Percentiles rank a stretch among this genome's conserved stretches.
These are phyloP conservation scores for Ormyrus thymus DNA, from an alignment of 2,888 invertebrate genomes.

Conservation along the genomic window DNA sequence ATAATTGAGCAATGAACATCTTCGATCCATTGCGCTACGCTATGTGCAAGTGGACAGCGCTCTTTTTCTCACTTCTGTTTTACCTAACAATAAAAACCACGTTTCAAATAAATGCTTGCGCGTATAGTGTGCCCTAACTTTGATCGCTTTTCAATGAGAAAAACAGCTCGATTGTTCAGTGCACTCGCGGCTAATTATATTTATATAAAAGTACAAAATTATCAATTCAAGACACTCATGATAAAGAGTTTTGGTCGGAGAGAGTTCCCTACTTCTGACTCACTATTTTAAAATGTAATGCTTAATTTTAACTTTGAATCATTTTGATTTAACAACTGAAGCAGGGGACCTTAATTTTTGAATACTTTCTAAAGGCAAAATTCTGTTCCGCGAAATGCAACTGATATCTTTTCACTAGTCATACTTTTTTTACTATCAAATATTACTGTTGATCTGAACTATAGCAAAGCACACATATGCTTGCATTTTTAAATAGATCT, in stretches of 20 bases:
- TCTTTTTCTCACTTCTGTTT: background rate
- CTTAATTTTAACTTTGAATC: background rate
- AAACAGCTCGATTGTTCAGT: constrained; percentile 38
- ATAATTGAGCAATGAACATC: constrained; percentile 34
- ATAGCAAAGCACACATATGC: constrained; percentile 40
- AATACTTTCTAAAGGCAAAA: constrained; percentile 37
- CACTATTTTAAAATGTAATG: background rate
- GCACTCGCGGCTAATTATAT: constrained; percentile 46
- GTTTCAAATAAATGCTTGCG: constrained; percentile 37
- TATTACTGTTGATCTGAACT: constrained; percentile 28
- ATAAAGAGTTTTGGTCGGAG: constrained; percentile 53
- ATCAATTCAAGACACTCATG: constrained; percentile 43
- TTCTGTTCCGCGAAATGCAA: constrained; percentile 42
- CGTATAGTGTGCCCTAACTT: constrained; percentile 3
- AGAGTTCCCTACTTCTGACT: constrained; percentile 13
- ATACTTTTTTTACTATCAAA: background rate
- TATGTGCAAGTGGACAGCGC: constrained; percentile 22
- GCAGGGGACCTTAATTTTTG: background rate
- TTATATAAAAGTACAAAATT: constrained; percentile 58
- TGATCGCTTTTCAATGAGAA: constrained; percentile 36
- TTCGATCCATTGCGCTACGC: constrained; percentile 9
- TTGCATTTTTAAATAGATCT: constrained; percentile 34
- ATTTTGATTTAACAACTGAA: constrained; percentile 14
- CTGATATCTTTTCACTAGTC: constrained; percentile 3
- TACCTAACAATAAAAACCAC: constrained; percentile 21